phyloP scores from a whole-genome alignment of 2,888 invertebrate genomes.

The Chrysomela aeneicollis region DNA sequence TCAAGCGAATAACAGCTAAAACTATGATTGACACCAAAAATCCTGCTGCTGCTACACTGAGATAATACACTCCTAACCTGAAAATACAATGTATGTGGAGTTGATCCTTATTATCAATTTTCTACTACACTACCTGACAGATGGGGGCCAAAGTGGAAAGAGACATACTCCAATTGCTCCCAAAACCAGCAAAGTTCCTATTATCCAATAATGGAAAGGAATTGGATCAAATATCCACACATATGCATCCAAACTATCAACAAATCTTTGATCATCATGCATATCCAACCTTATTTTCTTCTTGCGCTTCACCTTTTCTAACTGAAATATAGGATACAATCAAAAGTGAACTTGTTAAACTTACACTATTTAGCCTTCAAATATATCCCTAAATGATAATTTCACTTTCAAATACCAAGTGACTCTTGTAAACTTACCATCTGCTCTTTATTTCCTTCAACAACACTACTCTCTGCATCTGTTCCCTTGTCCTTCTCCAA shows the following conservation, averaged over 20 bases:
- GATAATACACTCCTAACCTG: constrained; percentile 94
- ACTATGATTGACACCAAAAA: constrained; percentile 94
- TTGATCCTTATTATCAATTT: too few species aligned
- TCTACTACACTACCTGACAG: constrained; percentile 70
- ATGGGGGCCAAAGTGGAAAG: constrained; percentile 98
- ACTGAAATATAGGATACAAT: constrained; percentile 32
- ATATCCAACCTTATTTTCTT: constrained; percentile 95
- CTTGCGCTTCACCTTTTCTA: constrained; percentile 75
- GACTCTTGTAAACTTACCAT: constrained; percentile 24
- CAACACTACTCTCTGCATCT: constrained; percentile 65
- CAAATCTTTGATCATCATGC: constrained; percentile 94
- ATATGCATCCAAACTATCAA: constrained; percentile 93
- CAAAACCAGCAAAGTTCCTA: constrained; percentile 87
- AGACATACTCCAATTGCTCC: constrained; percentile 96
- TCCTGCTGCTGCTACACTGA: constrained; percentile 93
- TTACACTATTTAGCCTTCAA: too few species aligned
- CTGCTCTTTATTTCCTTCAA: constrained; percentile 63
- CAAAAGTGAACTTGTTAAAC: neutral
- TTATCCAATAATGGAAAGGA: constrained; percentile 92
- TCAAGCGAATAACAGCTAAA: constrained; percentile 85
- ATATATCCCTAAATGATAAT: too few species aligned
- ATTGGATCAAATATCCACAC: constrained; percentile 99
- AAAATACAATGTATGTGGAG: constrained; percentile 38
- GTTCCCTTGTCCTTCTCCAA: constrained; percentile 61
- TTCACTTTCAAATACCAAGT: neutral